Conservation (phyloP, 1,140 invertebrate species). For the Ostrea denselamellosa region DNA sequence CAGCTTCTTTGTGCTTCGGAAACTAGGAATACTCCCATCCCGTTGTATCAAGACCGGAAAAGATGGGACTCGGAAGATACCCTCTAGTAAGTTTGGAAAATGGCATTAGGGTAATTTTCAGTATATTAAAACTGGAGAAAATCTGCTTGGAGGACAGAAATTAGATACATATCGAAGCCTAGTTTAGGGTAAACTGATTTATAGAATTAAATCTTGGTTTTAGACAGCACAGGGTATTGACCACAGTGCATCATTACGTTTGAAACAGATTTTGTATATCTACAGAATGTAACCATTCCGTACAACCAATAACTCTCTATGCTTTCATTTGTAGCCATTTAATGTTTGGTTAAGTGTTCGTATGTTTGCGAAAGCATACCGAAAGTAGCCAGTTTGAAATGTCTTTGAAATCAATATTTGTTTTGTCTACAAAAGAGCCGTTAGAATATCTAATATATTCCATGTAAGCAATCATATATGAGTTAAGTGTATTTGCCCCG, state of each 20-base stretch:
- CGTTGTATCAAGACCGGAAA: conserved; percentile 8
- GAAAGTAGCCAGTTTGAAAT: conserved; percentile 26
- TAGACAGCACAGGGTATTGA: too few species aligned
- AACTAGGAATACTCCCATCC: background rate
- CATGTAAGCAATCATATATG: background rate
- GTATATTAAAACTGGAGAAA: background rate
- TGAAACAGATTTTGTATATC: background rate
- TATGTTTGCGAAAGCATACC: conserved; percentile 26
- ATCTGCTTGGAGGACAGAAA: background rate
- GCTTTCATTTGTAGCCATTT: background rate
- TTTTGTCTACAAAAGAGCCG: conserved; percentile 6
- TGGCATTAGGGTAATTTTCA: background rate
- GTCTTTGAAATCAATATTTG: conserved; percentile 31
- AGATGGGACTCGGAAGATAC: conserved; percentile 27
- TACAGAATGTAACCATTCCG: background rate
- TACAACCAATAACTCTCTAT: background rate
- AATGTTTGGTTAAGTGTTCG: conserved; percentile 12
- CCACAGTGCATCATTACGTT: background rate
- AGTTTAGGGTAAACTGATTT: background rate
- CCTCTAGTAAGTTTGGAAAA: conserved; percentile 1
- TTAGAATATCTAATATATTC: conserved; percentile 9
- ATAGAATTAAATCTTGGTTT: background rate
- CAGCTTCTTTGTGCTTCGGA: conserved; percentile 26
- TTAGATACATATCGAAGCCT: too few species aligned
- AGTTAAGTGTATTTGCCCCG: background rate